Evolutionary conservation across 2,797 vertebrate species (phyloP).

Genomic region (Neosalanx taihuensis): DNA sequence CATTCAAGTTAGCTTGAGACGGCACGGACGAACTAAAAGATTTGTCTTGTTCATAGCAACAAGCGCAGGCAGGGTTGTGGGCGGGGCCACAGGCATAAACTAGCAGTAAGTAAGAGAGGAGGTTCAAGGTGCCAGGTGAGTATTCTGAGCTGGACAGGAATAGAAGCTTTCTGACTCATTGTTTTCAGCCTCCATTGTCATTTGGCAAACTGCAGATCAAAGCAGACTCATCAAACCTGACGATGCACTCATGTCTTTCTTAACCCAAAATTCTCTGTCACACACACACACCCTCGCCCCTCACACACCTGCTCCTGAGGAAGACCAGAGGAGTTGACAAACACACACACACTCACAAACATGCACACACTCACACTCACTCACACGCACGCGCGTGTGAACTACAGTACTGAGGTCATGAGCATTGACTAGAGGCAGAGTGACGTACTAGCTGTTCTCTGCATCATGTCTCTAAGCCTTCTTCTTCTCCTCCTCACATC

Average conservation of each 20-base stretch:
- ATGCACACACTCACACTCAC: no score
- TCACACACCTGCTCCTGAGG: constrained; percentile 5
- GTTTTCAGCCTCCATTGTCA: not conserved
- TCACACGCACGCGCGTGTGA: no score
- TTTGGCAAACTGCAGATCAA: not conserved
- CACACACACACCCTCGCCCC: not conserved
- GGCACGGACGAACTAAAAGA: no score
- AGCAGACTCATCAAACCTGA: not conserved
- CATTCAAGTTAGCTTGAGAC: no score
- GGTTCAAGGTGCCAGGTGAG: no score
- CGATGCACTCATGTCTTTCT: not conserved
- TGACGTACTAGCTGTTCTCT: constrained; percentile 4
- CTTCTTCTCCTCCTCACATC: not conserved
- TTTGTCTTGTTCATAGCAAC: no score
- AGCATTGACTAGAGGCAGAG: constrained; percentile 1
- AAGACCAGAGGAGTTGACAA: not conserved
- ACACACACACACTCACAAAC: not conserved
- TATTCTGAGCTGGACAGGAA: not conserved
- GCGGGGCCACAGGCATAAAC: no score
- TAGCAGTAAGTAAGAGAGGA: no score
- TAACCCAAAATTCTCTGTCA: not conserved
- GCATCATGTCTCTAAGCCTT: not conserved
- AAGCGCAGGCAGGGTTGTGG: no score
- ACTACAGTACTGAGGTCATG: not conserved
- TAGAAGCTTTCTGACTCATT: not conserved